phyloP scores from a whole-genome alignment of 2,113 vertebrate genomes.

The Eclectus roratus region DNA sequence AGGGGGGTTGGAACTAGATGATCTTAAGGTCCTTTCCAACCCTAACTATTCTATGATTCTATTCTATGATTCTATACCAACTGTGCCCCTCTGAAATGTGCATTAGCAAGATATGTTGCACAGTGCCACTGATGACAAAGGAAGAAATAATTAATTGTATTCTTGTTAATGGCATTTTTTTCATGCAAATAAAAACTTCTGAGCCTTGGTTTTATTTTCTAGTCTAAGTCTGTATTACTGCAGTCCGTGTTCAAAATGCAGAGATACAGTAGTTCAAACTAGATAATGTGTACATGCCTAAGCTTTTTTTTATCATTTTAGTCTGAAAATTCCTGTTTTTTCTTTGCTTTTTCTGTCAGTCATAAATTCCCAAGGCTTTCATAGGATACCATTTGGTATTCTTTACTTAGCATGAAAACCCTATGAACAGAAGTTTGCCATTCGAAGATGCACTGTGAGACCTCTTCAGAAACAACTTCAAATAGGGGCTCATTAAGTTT shows the following conservation, averaged over 20 bases:
- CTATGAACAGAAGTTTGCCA: neutral
- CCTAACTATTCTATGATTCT: too few relatives aligned
- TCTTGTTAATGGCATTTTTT: neutral
- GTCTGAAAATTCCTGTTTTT: neutral
- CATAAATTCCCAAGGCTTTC: neutral
- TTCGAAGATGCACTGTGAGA: neutral
- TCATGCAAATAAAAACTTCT: neutral
- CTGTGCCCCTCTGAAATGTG: fast-evolving
- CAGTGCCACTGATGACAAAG: neutral
- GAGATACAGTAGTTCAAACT: neutral
- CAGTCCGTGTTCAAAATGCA: neutral
- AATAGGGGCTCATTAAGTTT: neutral
- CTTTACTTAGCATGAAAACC: neutral
- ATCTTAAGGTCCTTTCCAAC: too few relatives aligned
- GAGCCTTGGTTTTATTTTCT: neutral
- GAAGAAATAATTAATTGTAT: neutral
- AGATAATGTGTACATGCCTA: neutral
- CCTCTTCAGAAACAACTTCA: neutral
- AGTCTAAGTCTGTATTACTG: neutral
- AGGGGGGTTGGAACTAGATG: too few relatives aligned
- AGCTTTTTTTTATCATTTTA: neutral
- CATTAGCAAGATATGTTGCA: neutral
- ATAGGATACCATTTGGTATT: neutral
- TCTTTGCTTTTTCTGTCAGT: neutral
- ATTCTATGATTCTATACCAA: neutral